Base-by-base conservation (phyloP, 23 tunicate species). In the Diplosoma virens region DNA sequence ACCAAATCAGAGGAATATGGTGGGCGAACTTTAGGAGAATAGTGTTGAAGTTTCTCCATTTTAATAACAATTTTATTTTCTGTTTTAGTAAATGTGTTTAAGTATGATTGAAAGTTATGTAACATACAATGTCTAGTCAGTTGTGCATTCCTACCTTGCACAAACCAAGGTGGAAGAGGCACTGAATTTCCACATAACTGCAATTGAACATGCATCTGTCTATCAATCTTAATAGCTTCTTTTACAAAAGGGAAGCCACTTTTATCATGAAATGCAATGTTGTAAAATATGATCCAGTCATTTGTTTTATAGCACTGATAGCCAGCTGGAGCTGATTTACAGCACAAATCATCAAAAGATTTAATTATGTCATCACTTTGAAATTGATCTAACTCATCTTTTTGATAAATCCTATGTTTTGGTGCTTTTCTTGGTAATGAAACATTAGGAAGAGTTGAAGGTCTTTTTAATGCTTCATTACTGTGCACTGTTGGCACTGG, bases 341-440 rank as follows among this genome's bases (percentile, higher is more conserved):
- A n/a, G 7, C 7, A 5, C 11, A 68, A 68, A 6, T 68, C 75
- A 5, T 18, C 26, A 41, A 68, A 68, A 21, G 7, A 3, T 35
- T 5, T 6, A 3, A 68, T 41, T 5, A 28, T 35, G 24, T 68
- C 75, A 18, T 2, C 23, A 34, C 36, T 41, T 11, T 6, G 4
- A 68, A 68, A 33, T 23, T 68, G 20, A 7, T 3, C 5, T n/a
- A 30, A 5, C 21, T 68, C 28, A 35, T 68, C 54, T 68, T 68
- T 29, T 48, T 48, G 78, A 32, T 20, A 72, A 2, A 72, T 25
- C 6, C 78, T 26, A 9, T 3, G 5, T 48, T 48, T 48, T 3
- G 78, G 78, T 3, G 37, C 34, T 27, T 72, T 72, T 48, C 61
- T n/a, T n/a, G n/a, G n/a, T n/a, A n/a, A n/a, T n/a, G n/a, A n/a